Base-by-base conservation (phyloP, 2,888 invertebrate genomes). In the Nowickia ferox region DNA sequence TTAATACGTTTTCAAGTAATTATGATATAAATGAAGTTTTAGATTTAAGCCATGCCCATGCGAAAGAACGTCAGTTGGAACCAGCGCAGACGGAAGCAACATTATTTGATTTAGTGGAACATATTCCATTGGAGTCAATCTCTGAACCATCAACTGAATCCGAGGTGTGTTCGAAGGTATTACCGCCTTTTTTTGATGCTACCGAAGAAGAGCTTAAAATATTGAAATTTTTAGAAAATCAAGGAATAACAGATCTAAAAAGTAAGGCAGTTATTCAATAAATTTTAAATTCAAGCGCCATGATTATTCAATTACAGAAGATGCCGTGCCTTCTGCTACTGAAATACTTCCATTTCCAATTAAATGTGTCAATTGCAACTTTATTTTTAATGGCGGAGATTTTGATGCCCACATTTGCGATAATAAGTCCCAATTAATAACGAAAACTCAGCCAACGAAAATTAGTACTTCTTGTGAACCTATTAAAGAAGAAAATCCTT, bases 281-380 rank as follows among this genome's bases (percentile, higher is more conserved):
- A 53, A 9, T 30, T 22, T 30, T 30, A 22, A 15, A 65, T 46
- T 48, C 5, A n/a, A 30, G 8, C 2, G 10, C 3, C 6, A 38
- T 17, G 17, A 8, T 46, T 55, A 30, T 83, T 40, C 38, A 86
- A 82, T 75, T 78, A 5, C 82, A 9, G 80, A 86, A 22, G 3
- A 68, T 19, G 10, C 11, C 11, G 9, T n/a, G 8, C 74, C 84
- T 9, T 15, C 75, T 5, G 72, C 44, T 5, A 75, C 48, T 44
- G 30, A 69, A 13, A 40, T 74, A 8, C 0, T 78, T 9, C 57
- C 87, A 0, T 48, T 86, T 3, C 51, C 71, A 10, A 87, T 91
- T 0, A 90, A 91, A 81, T 93, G 93, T 65, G 87, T 88, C 15
- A 90, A 91, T 71, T 92, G 92, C 74, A 88, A 88, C n/a, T 87